Conservation (phyloP, 2,797 vertebrate species). For the Muscicapa striata region DNA sequence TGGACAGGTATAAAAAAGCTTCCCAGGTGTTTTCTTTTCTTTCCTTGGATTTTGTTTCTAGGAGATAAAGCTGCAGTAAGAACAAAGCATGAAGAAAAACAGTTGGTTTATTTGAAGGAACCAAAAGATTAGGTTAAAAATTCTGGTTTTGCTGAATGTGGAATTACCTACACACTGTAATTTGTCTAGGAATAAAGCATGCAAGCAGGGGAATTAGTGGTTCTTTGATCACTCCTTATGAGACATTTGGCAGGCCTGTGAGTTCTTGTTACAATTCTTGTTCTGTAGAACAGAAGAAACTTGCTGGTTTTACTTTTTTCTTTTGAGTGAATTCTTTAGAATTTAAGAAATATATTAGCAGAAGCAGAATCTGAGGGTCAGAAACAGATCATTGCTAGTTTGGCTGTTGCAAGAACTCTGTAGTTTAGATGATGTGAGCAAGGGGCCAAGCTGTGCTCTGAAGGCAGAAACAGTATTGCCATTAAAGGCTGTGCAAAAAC, state of each 20-base stretch:
- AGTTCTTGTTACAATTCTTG: not conserved
- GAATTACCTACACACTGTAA: not conserved
- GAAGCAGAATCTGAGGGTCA: not conserved
- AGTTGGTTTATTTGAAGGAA: not conserved
- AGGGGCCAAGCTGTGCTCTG: not conserved
- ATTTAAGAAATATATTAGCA: not conserved
- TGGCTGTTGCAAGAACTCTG: not conserved
- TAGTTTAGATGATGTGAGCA: not conserved
- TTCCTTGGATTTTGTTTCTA: not conserved
- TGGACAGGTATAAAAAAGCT: constrained; percentile 78
- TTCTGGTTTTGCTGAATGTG: not conserved
- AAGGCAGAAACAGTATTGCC: not conserved
- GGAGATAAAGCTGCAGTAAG: not conserved
- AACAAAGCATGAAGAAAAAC: not conserved
- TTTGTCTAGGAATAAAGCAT: not conserved
- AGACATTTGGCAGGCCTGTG: not conserved
- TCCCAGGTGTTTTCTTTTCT: not conserved
- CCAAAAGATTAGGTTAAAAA: not conserved
- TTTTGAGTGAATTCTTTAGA: not conserved
- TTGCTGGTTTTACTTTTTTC: not conserved
- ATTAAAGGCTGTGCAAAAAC: not conserved
- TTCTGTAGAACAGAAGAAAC: not conserved
- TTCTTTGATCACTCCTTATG: not conserved
- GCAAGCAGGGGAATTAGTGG: not conserved
- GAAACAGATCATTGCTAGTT: not conserved